Conservation (phyloP, 2,888 invertebrate genomes). For the Euphydryas editha region DNA sequence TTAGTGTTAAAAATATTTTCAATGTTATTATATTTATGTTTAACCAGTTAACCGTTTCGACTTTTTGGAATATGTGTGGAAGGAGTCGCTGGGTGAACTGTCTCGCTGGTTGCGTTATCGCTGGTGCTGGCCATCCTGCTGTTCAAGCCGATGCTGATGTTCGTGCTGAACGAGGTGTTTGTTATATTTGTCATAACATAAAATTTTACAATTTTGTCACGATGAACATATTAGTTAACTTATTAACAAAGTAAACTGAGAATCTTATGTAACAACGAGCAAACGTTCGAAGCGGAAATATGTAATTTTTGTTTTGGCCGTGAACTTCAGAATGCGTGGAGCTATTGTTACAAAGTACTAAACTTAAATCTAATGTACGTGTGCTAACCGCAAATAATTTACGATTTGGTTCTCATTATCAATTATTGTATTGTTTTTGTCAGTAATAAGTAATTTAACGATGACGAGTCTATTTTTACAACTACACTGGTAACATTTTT, state of each 20-base stretch:
- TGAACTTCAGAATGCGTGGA: conserved; percentile 3
- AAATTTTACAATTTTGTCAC: too few relatives aligned
- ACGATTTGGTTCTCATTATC: background rate
- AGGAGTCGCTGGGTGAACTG: too few relatives aligned
- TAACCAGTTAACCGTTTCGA: too few relatives aligned
- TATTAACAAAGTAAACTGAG: background rate
- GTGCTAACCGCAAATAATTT: background rate
- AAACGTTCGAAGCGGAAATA: conserved; percentile 1
- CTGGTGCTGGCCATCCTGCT: too few relatives aligned
- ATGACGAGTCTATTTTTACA: background rate
- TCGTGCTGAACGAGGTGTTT: too few relatives aligned
- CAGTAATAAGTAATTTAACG: background rate
- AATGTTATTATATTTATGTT: too few relatives aligned
- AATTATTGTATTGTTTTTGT: background rate
- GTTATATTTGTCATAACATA: too few relatives aligned
- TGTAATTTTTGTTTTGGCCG: conserved; percentile 1
- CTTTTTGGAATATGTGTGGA: too few relatives aligned
- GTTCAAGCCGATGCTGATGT: too few relatives aligned
- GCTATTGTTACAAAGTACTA: background rate
- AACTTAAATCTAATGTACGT: background rate
- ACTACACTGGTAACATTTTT: too few relatives aligned
- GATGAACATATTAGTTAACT: background rate
- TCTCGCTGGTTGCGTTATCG: too few relatives aligned
- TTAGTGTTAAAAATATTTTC: too few relatives aligned
- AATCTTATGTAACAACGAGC: background rate